Evolutionary conservation across 1,140 invertebrate genomes (phyloP).

Genomic region (Antheraea pernyi): DNA sequence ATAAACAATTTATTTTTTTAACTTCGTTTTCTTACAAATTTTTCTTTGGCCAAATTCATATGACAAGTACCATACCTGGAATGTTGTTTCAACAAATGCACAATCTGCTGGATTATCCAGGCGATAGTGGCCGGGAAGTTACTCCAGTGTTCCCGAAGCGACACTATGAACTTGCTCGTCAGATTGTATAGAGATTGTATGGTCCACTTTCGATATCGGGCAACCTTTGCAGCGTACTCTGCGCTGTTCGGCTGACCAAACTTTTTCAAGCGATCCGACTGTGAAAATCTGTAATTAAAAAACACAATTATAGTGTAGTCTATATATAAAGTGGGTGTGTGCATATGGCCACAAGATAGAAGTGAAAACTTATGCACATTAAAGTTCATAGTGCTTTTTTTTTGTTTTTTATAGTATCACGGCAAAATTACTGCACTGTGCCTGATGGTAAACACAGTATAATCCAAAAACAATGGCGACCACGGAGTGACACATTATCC

Average conservation of each 20-base stretch:
- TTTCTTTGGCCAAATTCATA: no score
- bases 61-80: constrained; percentile 73
- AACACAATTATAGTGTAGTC: neutral
- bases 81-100: constrained; percentile 84
- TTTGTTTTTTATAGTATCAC: no score
- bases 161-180: constrained; percentile 90
- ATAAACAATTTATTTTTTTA: no score
- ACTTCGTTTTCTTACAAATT: no score
- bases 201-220: constrained; percentile 87
- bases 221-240: constrained; percentile 86
- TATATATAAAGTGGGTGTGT: no score
- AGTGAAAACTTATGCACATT: no score
- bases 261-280: constrained; percentile 85
- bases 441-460: no score
- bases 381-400: no score
- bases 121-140: constrained; percentile 93
- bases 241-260: constrained; percentile 87
- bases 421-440: no score
- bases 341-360: no score
- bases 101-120: constrained; percentile 89
- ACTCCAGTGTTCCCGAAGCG: constrained; percentile 92
- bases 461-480: no score
- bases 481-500: no score
- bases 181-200: constrained; percentile 91
- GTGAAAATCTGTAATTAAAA: constrained; percentile 80